Evolutionary conservation across 2,797 vertebrate genomes (phyloP), one percentile per base, ranked within the genome.

Genomic region (Cuniculus paca): DNA sequence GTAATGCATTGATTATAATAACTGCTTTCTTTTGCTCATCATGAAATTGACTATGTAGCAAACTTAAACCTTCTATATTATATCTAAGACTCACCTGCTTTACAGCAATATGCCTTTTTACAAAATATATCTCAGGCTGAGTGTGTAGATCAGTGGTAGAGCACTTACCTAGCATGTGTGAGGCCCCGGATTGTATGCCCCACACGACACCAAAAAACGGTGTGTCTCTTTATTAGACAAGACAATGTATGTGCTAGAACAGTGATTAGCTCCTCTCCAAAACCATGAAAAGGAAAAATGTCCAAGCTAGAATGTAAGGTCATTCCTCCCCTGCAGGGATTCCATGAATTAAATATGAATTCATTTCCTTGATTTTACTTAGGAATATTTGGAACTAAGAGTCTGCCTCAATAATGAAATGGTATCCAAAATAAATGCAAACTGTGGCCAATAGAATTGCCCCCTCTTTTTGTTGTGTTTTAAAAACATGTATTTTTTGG

Each of bases 31-130:
- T 77, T 24, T 78, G 50, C 54, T 11, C 28, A n/a, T 75, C 50
- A 94, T 84, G 58, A 91, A 93, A 85, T 4, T 77, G 39, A 96
- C 80, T 94, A 79, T 61, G 83, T 56, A 87, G 16, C 48, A 50
- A 72, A 88, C 12, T 28, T 75, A 52, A 22, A 45, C 22, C 22
- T 61, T 36, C 26, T 16, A 2, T 88, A 50, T 34, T 74, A 24
- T 45, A 39, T n/a, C 10, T 56, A 85, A 84, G 24, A 81, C 5
- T 36, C 70, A 50, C 0, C 31, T 77, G 14, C 6, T 45, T 80
- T 87, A 50, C 9, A 83, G 31, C 8, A 75, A 68, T 36, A 56
- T 19, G 7, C 36, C 34, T 77, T 63, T 79, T 90, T 72, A 78
- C 2, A 89, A 79, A 90, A 83, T 60, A 9, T 34, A 19, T 77